phyloP scores from a whole-genome alignment of 2,888 invertebrate genomes.

The Leptinotarsa haldemani region DNA sequence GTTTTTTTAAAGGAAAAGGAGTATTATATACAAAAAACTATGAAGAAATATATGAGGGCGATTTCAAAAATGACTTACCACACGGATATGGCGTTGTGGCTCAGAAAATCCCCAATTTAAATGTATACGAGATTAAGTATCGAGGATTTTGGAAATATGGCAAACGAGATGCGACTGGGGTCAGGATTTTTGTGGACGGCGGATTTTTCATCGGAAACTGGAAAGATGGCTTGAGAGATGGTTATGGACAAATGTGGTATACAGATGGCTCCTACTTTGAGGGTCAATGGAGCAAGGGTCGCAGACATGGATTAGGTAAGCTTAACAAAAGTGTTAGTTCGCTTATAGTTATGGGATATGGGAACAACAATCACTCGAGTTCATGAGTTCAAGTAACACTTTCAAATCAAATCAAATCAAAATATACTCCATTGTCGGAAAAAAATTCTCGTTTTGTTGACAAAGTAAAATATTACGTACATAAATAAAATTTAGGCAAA shows the following conservation, averaged over 20 bases:
- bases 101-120: slow-evolving; percentile 61
- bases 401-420: no score
- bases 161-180: slow-evolving; percentile 71
- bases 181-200: slow-evolving; percentile 70
- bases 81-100: slow-evolving; percentile 73
- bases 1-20: slow-evolving; percentile 67
- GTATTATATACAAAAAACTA: slow-evolving; percentile 63
- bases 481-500: no score
- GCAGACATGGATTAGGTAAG: slow-evolving; percentile 53
- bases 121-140: slow-evolving; percentile 68
- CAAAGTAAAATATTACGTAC: no score
- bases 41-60: slow-evolving; percentile 74
- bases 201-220: slow-evolving; percentile 73
- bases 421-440: no score
- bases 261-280: slow-evolving; percentile 71
- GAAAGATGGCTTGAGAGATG: slow-evolving; percentile 67
- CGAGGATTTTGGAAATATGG: slow-evolving; percentile 73
- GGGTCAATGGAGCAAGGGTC: slow-evolving; percentile 68
- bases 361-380: neutral
- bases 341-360: no score
- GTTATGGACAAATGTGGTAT: slow-evolving; percentile 75
- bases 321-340: neutral
- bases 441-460: no score
- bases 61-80: slow-evolving; percentile 69
- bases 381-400: no score